These are phyloP conservation scores for Pentamera pediparva DNA, from an alignment of 53 echinoderm and acorn worm genomes.

Conservation along the genomic window DNA sequence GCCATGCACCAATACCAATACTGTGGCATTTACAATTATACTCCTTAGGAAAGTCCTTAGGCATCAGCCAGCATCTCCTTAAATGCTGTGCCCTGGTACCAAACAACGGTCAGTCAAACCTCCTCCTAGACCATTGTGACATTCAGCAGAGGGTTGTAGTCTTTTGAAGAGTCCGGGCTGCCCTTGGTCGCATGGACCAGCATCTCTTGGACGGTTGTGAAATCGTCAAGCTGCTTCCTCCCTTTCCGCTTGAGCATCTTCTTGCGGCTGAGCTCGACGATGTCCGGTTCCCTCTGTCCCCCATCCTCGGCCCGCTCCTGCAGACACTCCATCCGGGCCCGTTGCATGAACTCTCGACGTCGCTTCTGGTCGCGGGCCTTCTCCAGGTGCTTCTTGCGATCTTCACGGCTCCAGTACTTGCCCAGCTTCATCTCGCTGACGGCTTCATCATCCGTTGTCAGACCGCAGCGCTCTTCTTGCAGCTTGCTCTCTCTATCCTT, in stretches of 20 bases:
- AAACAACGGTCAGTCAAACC: too few relatives aligned
- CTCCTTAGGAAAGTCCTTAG: neutral
- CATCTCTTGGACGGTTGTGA: constrained; percentile 97
- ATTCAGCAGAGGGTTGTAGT: constrained; percentile 92
- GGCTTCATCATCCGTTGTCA: constrained; percentile 98
- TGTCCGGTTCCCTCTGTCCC: constrained; percentile 67
- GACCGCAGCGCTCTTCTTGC: constrained; percentile 75
- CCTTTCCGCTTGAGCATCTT: constrained; percentile 84
- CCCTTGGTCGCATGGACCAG: constrained; percentile 82
- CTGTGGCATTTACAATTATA: neutral
- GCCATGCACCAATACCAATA: neutral
- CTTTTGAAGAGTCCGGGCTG: constrained; percentile 87
- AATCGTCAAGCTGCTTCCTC: constrained; percentile 85
- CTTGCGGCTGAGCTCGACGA: constrained; percentile 89
- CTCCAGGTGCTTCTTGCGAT: constrained; percentile 87
- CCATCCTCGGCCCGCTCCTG: constrained; percentile 82
- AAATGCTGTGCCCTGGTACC: too few relatives aligned
- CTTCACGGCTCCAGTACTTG: constrained; percentile 94
- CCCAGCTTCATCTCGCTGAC: constrained; percentile 97
- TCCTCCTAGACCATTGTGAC: constrained; percentile 95
- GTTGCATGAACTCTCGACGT: constrained; percentile 82
- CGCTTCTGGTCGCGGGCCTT: constrained; percentile 77
- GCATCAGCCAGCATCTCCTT: neutral
- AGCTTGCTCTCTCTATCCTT: constrained; percentile 94
- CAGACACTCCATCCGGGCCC: constrained; percentile 89